Evolutionary conservation across 2,888 invertebrate genomes (phyloP).

Genomic region (Conchocele bisecta): DNA sequence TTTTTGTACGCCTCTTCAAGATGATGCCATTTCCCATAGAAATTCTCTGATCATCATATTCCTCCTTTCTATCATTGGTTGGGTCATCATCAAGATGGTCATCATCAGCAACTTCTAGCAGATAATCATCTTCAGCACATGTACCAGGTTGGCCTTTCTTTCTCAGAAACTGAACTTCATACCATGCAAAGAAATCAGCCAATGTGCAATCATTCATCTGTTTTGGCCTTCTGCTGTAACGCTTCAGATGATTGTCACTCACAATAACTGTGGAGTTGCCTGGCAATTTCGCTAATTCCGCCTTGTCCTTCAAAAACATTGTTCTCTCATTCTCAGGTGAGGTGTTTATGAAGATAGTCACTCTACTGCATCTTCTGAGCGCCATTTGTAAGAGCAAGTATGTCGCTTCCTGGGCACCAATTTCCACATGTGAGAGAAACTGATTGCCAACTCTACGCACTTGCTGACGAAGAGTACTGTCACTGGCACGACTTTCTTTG

Average conservation of each 20-base stretch:
- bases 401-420: slow-evolving; percentile 64
- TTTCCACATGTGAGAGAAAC: slow-evolving; percentile 57
- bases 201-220: no score
- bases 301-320: slow-evolving; percentile 61
- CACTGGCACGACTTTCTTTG: slow-evolving; percentile 22
- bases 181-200: no score
- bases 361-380: slow-evolving; percentile 40
- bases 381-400: slow-evolving; percentile 55
- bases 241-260: no score
- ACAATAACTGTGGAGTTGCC: slow-evolving; percentile 22
- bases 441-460: slow-evolving; percentile 50
- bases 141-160: no score
- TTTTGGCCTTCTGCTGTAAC: no score
- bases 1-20: no score
- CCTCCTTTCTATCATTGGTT: no score
- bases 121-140: no score
- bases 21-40: no score
- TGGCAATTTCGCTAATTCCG: slow-evolving; percentile 21
- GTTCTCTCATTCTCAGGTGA: slow-evolving; percentile 40
- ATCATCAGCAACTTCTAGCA: slow-evolving; percentile 26
- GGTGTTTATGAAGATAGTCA: slow-evolving; percentile 53
- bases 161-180: no score
- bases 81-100: slow-evolving; percentile 14
- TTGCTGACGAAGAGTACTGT: slow-evolving; percentile 12
- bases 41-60: no score